phyloP scores from a whole-genome alignment of 2,888 invertebrate species.

The Panopea generosa region DNA sequence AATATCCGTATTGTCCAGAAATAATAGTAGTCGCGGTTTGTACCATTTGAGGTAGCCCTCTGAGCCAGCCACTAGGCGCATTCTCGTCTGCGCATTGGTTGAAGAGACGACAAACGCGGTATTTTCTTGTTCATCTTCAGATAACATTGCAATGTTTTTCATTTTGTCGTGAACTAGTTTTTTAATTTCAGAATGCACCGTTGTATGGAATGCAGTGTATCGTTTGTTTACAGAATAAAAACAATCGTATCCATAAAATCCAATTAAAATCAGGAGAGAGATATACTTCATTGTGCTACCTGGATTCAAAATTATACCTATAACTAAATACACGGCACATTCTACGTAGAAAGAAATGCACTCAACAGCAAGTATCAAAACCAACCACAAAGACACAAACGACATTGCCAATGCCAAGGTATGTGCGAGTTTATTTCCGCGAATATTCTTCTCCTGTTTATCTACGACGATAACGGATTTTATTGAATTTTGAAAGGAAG shows the following conservation, averaged over 20 bases:
- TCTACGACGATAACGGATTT: conserved; percentile 37
- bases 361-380: conserved; percentile 33
- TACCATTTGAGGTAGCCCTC: conserved; percentile 36
- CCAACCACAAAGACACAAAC: conserved; percentile 34
- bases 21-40: conserved; percentile 28
- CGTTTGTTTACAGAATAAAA: conserved; percentile 25
- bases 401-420: conserved; percentile 28
- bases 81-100: not conserved
- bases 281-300: conserved; percentile 39
- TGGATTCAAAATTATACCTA: conserved; percentile 49
- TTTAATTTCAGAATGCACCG: conserved; percentile 32
- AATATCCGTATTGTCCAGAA: conserved; percentile 43
- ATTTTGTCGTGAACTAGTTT: conserved; percentile 26
- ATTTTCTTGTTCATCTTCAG: conserved; percentile 29
- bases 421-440: conserved; percentile 38
- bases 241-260: conserved; percentile 46
- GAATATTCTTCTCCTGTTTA: conserved; percentile 17
- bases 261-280: conserved; percentile 36
- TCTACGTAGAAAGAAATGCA: conserved; percentile 53
- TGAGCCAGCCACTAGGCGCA: conserved; percentile 24
- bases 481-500: not conserved
- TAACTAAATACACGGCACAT: conserved; percentile 41
- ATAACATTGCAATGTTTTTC: conserved; percentile 15
- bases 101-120: conserved; percentile 23
- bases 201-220: conserved; percentile 32